Evolutionary conservation across 2,888 invertebrate genomes (phyloP).

Genomic region (Eupithecia tripunctaria): DNA sequence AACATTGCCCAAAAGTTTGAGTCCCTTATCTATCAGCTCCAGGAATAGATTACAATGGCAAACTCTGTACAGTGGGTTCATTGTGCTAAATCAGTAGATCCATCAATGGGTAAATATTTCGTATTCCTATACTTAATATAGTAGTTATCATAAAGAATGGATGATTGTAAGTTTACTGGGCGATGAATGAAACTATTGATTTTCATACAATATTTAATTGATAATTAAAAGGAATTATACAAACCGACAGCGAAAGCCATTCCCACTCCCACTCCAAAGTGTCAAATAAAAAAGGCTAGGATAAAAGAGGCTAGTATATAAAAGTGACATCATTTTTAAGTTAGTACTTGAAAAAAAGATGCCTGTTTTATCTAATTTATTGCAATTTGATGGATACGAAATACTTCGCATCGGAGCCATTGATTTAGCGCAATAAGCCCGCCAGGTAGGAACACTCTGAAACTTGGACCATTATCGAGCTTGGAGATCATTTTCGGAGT

Average conservation of each 20-base stretch:
- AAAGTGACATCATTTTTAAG: background rate
- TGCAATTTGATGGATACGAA: background rate
- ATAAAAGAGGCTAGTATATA: background rate
- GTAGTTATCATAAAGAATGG: background rate
- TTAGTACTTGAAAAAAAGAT: background rate
- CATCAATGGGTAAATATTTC: background rate
- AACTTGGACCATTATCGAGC: conserved; percentile 48
- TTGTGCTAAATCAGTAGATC: background rate
- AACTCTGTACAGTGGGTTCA: background rate
- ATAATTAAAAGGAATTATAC: too few species aligned
- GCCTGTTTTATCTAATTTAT: background rate
- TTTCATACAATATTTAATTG: too few species aligned
- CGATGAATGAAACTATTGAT: too few species aligned
- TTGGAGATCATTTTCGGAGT: conserved; percentile 39
- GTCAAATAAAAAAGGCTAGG: background rate
- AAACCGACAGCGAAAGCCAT: background rate
- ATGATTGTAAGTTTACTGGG: background rate
- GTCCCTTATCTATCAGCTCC: conserved; percentile 32
- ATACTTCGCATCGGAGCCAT: background rate
- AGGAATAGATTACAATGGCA: conserved; percentile 46
- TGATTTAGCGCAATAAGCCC: background rate
- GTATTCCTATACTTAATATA: background rate
- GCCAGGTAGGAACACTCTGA: conserved; percentile 17
- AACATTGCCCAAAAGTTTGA: conserved; percentile 25
- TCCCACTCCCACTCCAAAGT: background rate